Conservation (phyloP, 2,888 invertebrate species). For the Megastigmus dorsalis region DNA sequence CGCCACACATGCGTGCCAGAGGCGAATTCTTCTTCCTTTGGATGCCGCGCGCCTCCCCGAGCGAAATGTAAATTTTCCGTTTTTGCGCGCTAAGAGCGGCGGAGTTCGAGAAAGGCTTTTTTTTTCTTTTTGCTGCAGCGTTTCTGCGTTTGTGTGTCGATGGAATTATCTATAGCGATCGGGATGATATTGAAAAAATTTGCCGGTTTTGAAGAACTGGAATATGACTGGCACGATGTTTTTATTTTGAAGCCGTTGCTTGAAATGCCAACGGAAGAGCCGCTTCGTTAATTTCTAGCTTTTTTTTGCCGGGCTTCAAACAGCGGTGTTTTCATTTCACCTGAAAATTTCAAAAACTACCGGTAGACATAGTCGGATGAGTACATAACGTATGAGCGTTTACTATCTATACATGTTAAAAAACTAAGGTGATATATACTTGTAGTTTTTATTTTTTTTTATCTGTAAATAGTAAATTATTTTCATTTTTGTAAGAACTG, state of each 20-base stretch:
- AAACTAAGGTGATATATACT: too few relatives aligned
- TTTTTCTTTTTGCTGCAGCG: neutral
- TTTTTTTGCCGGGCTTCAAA: too few relatives aligned
- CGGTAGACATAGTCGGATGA: too few relatives aligned
- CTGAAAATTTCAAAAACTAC: too few relatives aligned
- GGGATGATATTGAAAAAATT: slow-evolving; percentile 20
- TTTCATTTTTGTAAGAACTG: too few relatives aligned
- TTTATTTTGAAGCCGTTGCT: neutral
- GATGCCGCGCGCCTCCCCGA: slow-evolving; percentile 25
- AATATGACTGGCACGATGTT: slow-evolving; percentile 5
- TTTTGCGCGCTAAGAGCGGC: slow-evolving; percentile 12
- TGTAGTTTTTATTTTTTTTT: too few relatives aligned
- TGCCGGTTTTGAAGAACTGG: slow-evolving; percentile 4
- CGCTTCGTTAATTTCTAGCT: neutral
- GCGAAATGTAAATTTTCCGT: slow-evolving; percentile 42
- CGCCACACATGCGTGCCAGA: neutral
- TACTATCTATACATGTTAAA: too few relatives aligned
- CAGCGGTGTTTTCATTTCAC: too few relatives aligned
- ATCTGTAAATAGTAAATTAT: too few relatives aligned
- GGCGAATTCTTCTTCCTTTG: neutral
- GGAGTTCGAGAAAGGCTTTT: neutral
- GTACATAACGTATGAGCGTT: too few relatives aligned
- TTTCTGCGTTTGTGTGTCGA: slow-evolving; percentile 25
- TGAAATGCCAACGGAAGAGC: neutral
- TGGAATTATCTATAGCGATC: neutral